Percentiles rank a stretch among this genome's conserved stretches.
phyloP scores from a whole-genome alignment of 2,888 invertebrate species.

The Chrysodeixis includens region DNA sequence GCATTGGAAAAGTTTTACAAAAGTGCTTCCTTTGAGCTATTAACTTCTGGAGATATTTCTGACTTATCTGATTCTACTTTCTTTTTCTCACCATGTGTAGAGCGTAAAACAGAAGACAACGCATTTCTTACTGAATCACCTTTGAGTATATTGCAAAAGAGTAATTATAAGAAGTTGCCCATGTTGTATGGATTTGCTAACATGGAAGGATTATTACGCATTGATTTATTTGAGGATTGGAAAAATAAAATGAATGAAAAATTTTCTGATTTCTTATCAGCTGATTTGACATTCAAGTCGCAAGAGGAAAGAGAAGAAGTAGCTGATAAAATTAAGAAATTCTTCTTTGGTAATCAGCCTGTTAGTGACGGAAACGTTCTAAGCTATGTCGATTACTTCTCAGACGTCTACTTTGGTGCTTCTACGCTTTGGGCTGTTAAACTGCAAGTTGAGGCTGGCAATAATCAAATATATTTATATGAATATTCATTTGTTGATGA shows the following conservation, averaged over 20 bases:
- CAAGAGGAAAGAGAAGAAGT: slow-evolving; percentile 61
- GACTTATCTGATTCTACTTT: slow-evolving; percentile 54
- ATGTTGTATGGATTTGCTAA: slow-evolving; percentile 70
- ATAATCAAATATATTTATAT: slow-evolving; percentile 70
- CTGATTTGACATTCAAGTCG: slow-evolving; percentile 65
- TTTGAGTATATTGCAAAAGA: slow-evolving; percentile 62
- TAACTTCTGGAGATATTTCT: slow-evolving; percentile 54
- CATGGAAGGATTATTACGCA: slow-evolving; percentile 71
- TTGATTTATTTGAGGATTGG: slow-evolving; percentile 63
- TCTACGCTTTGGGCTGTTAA: slow-evolving; percentile 57
- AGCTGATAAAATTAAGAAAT: slow-evolving; percentile 61
- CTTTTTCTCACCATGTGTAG: slow-evolving; percentile 59
- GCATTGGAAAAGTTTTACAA: slow-evolving; percentile 72
- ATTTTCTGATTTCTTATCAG: slow-evolving; percentile 73
- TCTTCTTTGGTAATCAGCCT: slow-evolving; percentile 63
- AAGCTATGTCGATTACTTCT: slow-evolving; percentile 64
- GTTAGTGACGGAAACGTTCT: slow-evolving; percentile 57
- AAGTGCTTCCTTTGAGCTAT: slow-evolving; percentile 56
- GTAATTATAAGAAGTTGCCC: slow-evolving; percentile 64
- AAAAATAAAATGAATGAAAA: slow-evolving; percentile 68
- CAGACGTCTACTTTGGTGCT: slow-evolving; percentile 62
- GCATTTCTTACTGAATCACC: slow-evolving; percentile 67
- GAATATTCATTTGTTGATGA: slow-evolving; percentile 68
- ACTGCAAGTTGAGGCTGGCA: slow-evolving; percentile 64
- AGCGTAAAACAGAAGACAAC: slow-evolving; percentile 44